Percentiles rank a stretch among this genome's conserved stretches.
These are phyloP conservation scores for Taenaris catops DNA, from an alignment of 2,888 invertebrate species.

Conservation along the genomic window DNA sequence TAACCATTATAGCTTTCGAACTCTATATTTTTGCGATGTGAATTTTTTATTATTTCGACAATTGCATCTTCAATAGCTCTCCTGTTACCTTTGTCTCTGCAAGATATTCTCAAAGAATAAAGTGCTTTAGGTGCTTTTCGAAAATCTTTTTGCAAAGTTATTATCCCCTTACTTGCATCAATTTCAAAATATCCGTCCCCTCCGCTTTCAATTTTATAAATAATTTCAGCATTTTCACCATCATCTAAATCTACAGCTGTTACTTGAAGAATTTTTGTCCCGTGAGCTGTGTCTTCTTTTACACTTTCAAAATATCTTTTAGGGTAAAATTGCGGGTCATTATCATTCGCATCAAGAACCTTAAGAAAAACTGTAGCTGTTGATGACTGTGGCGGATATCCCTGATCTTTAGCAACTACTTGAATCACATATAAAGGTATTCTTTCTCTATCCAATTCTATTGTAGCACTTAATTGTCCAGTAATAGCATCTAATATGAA, in stretches of 20 bases:
- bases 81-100: constrained; percentile 89
- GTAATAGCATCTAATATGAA: constrained; percentile 91
- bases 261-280: constrained; percentile 85
- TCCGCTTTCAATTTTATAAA: constrained; percentile 88
- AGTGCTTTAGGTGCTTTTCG: constrained; percentile 83
- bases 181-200: constrained; percentile 90
- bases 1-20: constrained; percentile 89
- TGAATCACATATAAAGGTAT: constrained; percentile 88
- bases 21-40: constrained; percentile 85
- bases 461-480: constrained; percentile 89
- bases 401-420: constrained; percentile 95
- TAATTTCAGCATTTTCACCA: constrained; percentile 91
- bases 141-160: constrained; percentile 84
- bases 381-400: constrained; percentile 93
- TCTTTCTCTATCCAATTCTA: constrained; percentile 90
- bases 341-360: constrained; percentile 95
- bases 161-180: constrained; percentile 87
- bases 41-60: constrained; percentile 89
- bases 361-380: constrained; percentile 91
- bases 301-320: constrained; percentile 90
- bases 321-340: constrained; percentile 95
- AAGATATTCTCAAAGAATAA: constrained; percentile 87
- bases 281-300: constrained; percentile 82
- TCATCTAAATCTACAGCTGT: constrained; percentile 92
- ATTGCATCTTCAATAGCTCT: constrained; percentile 86